Conservation (phyloP, 2,888 invertebrate genomes). For the Hartigia nigra region DNA sequence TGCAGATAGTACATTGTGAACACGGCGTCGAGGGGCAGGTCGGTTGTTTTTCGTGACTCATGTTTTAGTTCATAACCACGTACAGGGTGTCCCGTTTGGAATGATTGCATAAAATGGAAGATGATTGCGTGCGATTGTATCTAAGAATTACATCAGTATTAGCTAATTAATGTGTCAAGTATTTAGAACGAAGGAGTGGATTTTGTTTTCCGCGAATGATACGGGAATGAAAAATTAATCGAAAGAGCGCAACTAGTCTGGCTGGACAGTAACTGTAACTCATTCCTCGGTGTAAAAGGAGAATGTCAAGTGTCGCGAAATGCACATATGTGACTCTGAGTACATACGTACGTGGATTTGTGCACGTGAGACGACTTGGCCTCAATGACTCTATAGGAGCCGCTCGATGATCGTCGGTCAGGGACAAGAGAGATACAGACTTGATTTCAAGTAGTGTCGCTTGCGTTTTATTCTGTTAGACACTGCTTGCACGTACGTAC, state of each 20-base stretch:
- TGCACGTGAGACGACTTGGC: neutral
- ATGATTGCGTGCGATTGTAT: neutral
- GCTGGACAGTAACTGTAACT: neutral
- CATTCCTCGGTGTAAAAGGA: neutral
- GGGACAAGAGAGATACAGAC: neutral
- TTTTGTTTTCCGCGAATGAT: neutral
- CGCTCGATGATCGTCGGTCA: neutral
- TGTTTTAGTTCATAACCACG: slow-evolving; percentile 9
- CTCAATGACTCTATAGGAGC: neutral
- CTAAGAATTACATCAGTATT: neutral
- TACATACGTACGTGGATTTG: neutral
- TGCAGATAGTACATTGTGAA: slow-evolving; percentile 34
- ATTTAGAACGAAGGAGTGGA: neutral
- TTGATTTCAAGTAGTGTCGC: neutral
- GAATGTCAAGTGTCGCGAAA: neutral
- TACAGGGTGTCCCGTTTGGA: neutral
- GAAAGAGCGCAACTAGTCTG: neutral
- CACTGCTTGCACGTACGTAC: neutral
- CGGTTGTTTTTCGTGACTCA: slow-evolving; percentile 8
- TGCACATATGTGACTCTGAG: neutral
- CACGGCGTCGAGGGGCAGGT: slow-evolving; percentile 18
- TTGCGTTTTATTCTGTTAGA: neutral
- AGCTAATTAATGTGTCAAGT: neutral
- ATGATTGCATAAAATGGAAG: neutral
- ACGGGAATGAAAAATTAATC: neutral